A percentile compares a stretch with the other conserved stretches of the same genome.
These are phyloP conservation scores for Junco hyemalis DNA, from an alignment of 2,113 vertebrate genomes.

Conservation along the genomic window DNA sequence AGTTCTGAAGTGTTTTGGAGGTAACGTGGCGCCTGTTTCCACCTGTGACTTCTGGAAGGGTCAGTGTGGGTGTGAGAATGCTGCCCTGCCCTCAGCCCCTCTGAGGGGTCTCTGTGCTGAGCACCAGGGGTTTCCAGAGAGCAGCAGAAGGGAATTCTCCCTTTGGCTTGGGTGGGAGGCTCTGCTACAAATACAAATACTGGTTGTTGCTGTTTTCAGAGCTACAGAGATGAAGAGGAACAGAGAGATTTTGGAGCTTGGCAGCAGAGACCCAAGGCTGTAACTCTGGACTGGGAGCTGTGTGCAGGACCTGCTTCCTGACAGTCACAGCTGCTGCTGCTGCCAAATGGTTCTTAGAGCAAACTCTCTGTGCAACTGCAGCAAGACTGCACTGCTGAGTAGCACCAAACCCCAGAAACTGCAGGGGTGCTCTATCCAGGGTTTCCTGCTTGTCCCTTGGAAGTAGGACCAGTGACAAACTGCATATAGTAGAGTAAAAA, in stretches of 20 bases:
- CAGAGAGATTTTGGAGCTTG: neutral
- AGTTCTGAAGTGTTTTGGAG: neutral
- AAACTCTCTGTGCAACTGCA: neutral
- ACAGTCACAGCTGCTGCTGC: accelerated
- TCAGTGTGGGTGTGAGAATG: neutral
- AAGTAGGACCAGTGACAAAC: neutral
- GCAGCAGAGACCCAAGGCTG: neutral
- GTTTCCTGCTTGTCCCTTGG: neutral
- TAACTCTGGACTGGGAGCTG: neutral
- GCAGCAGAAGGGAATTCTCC: neutral
- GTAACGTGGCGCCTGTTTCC: neutral
- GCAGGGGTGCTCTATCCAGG: neutral
- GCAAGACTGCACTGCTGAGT: neutral
- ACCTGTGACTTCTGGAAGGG: neutral
- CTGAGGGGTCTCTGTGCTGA: neutral
- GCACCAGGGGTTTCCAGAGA: neutral
- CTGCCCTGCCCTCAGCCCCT: neutral
- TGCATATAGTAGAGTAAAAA: neutral
- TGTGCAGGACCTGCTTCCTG: neutral
- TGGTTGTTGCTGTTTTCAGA: neutral
- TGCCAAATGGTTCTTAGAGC: neutral
- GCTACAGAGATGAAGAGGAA: neutral
- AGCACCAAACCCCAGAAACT: neutral
- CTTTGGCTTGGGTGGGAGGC: neutral
- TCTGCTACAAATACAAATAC: neutral